Base-by-base conservation (phyloP, 1,140 invertebrate species). In the Sweltsa coloradensis region DNA sequence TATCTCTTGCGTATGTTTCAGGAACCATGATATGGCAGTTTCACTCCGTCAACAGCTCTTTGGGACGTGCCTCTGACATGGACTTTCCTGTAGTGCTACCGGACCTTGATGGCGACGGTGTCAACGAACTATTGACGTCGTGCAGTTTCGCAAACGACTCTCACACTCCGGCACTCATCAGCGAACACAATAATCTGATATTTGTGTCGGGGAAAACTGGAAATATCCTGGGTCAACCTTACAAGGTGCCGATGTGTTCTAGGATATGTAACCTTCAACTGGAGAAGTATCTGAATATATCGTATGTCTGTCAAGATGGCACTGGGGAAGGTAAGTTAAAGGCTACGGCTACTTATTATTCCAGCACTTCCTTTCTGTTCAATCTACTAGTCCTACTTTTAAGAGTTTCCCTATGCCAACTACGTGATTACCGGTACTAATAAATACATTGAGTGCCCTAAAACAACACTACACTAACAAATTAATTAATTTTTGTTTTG, bases 51-150 rank as follows among this genome's bases (percentile, higher is more conserved):
- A 70, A 69, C 37, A 70, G 74, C 51, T 69, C 74, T 47, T 83
- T 79, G 79, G 74, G 74, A 53, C 73, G 71, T 72, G 55, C 67
- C 54, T 18, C 69, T 60, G 49, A 65, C 54, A 65, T 80, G 19
- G 76, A 81, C 54, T 77, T 85, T 54, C 83, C 83, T 1, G 56
- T 83, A 11, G 58, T 80, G n/a, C 53, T 85, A 36, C 74, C 79
- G 24, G 84, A 87, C 60, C 64, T 84, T 19, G 73, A 85, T 63
- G 70, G 70, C 2, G 83, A 87, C 64, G 71, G 71, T 41, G 68
- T 81, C 1, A 67, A 73, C 55, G 84, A 86, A 55, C 64, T 87
- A 24, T 56, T 84, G 11, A 73, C 70, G 40, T 65, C 63, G 24
- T 54, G 46, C 18, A 40, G 46, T 9, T 24, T 47, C 11, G 13